Percentiles rank a stretch among this genome's conserved stretches.
phyloP scores from a whole-genome alignment of 1,140 invertebrate species.

The Caenorhabditis tropicalis region DNA sequence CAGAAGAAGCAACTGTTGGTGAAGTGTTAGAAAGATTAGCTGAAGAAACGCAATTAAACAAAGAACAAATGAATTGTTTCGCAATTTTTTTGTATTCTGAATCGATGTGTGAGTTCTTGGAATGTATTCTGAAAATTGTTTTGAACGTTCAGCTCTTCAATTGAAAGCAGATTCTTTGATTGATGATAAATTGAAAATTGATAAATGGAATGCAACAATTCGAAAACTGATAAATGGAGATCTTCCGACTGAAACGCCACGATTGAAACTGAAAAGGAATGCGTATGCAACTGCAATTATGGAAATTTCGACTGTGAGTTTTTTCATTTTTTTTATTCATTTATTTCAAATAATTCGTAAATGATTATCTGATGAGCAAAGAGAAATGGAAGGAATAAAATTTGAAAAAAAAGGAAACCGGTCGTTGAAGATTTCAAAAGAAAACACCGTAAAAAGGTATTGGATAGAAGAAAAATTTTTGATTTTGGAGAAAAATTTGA shows the following conservation, averaged over 20 bases:
- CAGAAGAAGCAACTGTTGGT: slow-evolving; percentile 59
- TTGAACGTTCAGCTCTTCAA: slow-evolving; percentile 62
- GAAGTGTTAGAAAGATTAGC: slow-evolving; percentile 56
- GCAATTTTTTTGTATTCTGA: slow-evolving; percentile 64
- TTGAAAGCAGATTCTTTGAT: slow-evolving; percentile 66
- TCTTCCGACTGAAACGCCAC: slow-evolving; percentile 49
- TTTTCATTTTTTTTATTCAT: neutral
- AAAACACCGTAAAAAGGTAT: slow-evolving; percentile 29
- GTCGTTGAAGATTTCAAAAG: neutral
- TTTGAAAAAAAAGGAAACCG: neutral
- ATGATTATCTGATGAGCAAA: neutral
- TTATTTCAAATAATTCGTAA: neutral
- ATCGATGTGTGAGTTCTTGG: slow-evolving; percentile 57
- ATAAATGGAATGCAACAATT: slow-evolving; percentile 65
- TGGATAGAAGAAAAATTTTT: neutral
- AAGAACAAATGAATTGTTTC: slow-evolving; percentile 60
- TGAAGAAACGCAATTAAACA: slow-evolving; percentile 59
- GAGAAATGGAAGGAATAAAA: neutral
- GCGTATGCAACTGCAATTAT: slow-evolving; percentile 49
- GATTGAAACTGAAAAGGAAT: slow-evolving; percentile 62
- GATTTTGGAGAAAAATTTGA: neutral
- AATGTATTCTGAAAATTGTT: neutral
- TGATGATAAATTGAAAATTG: slow-evolving; percentile 57
- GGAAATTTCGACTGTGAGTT: neutral
- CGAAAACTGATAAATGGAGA: slow-evolving; percentile 61